A percentile compares a stretch with the other conserved stretches of the same genome.
Conservation (phyloP, 1,140 invertebrate species). For the Lethrus apterus region DNA sequence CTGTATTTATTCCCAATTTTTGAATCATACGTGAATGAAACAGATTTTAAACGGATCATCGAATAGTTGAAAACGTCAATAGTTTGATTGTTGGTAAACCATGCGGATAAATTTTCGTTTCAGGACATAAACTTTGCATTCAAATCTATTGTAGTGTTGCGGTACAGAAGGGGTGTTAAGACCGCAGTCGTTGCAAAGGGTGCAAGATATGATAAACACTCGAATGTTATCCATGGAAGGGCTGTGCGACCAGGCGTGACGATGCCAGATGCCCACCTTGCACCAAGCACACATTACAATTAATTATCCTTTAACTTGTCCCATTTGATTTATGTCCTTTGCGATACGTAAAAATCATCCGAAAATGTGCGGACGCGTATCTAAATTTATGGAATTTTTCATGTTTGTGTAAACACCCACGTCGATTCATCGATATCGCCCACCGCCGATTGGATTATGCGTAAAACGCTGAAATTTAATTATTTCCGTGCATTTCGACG, state of each 20-base stretch:
- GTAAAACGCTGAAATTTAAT: constrained; percentile 3
- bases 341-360: too few species aligned
- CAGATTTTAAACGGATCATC: too few species aligned
- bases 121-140: constrained; percentile 31
- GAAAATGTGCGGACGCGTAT: too few species aligned
- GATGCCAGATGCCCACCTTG: constrained; percentile 27
- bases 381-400: too few species aligned
- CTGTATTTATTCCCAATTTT: too few species aligned
- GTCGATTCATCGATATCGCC: too few species aligned
- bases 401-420: too few species aligned
- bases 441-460: too few species aligned
- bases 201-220: constrained; percentile 26
- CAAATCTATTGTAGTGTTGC: constrained; percentile 21
- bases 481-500: constrained; percentile 4
- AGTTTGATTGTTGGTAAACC: constrained; percentile 20
- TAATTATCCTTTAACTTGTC: constrained; percentile 25
- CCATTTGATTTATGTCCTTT: constrained; percentile 22
- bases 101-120: constrained; percentile 25
- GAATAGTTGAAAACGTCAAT: constrained; percentile 17
- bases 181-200: constrained; percentile 22
- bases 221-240: constrained; percentile 19
- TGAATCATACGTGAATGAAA: too few species aligned
- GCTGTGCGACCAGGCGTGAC: constrained; percentile 24
- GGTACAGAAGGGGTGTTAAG: constrained; percentile 22
- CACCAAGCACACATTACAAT: constrained; percentile 25